phyloP scores from a whole-genome alignment of 2,888 invertebrate species.

The Netelia fuscicornis region DNA sequence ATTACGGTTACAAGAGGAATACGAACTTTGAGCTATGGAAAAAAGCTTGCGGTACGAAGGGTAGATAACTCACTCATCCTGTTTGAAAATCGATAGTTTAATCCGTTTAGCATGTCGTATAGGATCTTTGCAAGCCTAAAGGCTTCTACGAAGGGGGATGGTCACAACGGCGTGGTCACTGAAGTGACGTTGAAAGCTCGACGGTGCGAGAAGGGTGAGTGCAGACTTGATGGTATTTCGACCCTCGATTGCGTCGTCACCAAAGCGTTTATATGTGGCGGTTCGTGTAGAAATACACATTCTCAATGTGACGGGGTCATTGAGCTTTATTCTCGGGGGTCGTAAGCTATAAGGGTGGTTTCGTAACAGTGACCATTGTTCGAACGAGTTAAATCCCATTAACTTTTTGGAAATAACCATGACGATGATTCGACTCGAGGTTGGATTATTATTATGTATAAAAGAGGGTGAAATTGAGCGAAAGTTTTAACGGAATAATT shows the following conservation, averaged over 20 bases:
- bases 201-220: neutral
- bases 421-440: neutral
- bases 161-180: neutral
- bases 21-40: conserved; percentile 8
- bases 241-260: neutral
- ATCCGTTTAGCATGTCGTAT: conserved; percentile 30
- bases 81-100: conserved; percentile 48
- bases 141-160: conserved; percentile 4
- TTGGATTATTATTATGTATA: neutral
- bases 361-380: neutral
- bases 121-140: conserved; percentile 12
- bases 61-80: conserved; percentile 6
- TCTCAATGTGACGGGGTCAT: neutral
- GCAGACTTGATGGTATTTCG: neutral
- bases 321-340: neutral
- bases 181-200: neutral
- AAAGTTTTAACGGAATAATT: neutral
- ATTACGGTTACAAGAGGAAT: neutral
- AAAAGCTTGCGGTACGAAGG: neutral
- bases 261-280: neutral
- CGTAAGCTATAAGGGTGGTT: neutral
- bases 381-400: neutral
- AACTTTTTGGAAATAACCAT: neutral
- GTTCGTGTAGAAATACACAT: neutral
- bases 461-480: neutral